Percentiles rank a stretch among this genome's conserved stretches.
Evolutionary conservation across 2,113 vertebrate genomes (phyloP).

Genomic region (Macquaria ambigua): DNA sequence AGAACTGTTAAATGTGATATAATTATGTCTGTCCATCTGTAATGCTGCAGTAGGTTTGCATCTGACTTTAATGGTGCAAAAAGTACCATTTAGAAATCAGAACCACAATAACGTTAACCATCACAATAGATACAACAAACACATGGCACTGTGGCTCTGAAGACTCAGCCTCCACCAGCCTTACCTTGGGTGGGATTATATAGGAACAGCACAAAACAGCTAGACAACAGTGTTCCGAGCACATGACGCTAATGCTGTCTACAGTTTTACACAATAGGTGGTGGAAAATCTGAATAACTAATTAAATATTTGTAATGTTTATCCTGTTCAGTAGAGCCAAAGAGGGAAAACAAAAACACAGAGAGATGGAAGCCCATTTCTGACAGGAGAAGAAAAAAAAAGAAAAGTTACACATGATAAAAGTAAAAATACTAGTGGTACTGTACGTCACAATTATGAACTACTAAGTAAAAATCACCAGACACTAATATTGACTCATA

Average conservation of each 20-base stretch:
- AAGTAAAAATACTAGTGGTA: neutral
- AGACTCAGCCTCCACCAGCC: neutral
- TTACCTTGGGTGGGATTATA: too few relatives aligned
- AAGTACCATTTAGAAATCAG: neutral
- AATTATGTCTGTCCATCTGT: slow-evolving; percentile 4
- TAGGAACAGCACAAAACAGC: too few relatives aligned
- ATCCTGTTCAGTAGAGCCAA: neutral
- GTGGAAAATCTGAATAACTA: too few relatives aligned
- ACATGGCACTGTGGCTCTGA: neutral
- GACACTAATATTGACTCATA: neutral
- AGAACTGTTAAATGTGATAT: neutral
- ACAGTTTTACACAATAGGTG: too few relatives aligned
- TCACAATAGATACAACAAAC: neutral
- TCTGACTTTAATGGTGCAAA: slow-evolving; percentile 5
- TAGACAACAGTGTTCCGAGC: too few relatives aligned
- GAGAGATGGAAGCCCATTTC: neutral
- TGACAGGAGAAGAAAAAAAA: neutral
- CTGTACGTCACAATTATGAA: neutral
- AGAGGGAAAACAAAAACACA: neutral
- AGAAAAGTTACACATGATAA: neutral
- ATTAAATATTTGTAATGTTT: neutral
- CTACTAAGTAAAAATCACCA: neutral
- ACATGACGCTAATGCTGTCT: too few relatives aligned
- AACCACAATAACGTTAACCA: neutral
- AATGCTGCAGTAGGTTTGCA: neutral